Percentiles rank a stretch among this genome's conserved stretches.
Evolutionary conservation across 2,888 invertebrate species (phyloP).

Genomic region (Heterodera filipjevi): DNA sequence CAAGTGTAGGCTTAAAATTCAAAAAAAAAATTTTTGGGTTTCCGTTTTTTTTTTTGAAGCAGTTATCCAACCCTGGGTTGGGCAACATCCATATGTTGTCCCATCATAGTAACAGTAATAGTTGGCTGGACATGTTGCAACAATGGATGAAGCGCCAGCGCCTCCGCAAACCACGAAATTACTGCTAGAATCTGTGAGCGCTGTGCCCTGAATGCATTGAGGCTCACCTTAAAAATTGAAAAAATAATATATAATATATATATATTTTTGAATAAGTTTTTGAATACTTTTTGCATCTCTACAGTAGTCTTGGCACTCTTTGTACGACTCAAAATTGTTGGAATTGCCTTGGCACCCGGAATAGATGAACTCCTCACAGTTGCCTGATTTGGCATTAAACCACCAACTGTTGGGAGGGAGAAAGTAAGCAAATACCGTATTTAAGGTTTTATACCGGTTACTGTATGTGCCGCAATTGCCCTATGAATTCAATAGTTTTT

Average conservation of each 20-base stretch:
- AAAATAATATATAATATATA: background rate
- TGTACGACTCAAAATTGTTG: slow-evolving; percentile 59
- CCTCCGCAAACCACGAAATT: slow-evolving; percentile 64
- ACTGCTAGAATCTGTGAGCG: slow-evolving; percentile 63
- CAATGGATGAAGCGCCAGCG: slow-evolving; percentile 47
- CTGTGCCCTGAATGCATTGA: slow-evolving; percentile 64
- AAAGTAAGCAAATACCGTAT: background rate
- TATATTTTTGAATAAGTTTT: background rate
- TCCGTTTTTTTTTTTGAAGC: background rate
- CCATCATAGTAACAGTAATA: slow-evolving; percentile 65
- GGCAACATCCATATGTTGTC: slow-evolving; percentile 64
- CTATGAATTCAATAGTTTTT: slow-evolving; percentile 22
- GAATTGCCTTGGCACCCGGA: slow-evolving; percentile 62
- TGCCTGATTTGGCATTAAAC: slow-evolving; percentile 65
- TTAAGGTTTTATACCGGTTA: slow-evolving; percentile 44
- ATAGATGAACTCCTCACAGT: slow-evolving; percentile 65
- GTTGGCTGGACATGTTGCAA: slow-evolving; percentile 63
- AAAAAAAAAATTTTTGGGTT: background rate
- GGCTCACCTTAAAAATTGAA: slow-evolving; percentile 47
- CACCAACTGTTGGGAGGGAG: slow-evolving; percentile 50
- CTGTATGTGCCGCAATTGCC: slow-evolving; percentile 64
- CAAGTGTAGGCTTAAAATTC: slow-evolving; percentile 62
- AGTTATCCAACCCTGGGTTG: slow-evolving; percentile 55
- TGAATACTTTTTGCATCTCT: slow-evolving; percentile 55
- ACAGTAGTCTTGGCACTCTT: slow-evolving; percentile 65